Percentiles rank a stretch among this genome's conserved stretches.
phyloP scores from a whole-genome alignment of 2,113 vertebrate species.

The Petroica traversi region DNA sequence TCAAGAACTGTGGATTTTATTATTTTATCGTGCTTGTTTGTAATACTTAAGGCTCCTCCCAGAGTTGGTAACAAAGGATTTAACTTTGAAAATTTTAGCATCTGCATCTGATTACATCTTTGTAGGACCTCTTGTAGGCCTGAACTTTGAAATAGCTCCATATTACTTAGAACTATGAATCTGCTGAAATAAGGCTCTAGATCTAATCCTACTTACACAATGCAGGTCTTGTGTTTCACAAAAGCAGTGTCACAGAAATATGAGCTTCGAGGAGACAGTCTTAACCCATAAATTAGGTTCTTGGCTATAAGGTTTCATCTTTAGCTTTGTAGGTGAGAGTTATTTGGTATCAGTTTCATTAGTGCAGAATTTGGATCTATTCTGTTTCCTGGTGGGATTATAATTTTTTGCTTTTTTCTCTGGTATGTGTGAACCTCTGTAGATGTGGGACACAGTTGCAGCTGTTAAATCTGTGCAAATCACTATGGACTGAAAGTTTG shows the following conservation, averaged over 20 bases:
- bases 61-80: neutral
- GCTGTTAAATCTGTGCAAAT: neutral
- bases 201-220: neutral
- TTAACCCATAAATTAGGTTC: neutral
- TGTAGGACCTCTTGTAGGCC: neutral
- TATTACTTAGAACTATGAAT: neutral
- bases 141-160: constrained; percentile 2
- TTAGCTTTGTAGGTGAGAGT: constrained; percentile 6
- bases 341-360: neutral
- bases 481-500: neutral
- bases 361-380: neutral
- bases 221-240: neutral
- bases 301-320: neutral
- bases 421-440: neutral
- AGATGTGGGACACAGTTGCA: neutral
- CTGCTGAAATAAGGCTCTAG: neutral
- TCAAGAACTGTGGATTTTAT: neutral
- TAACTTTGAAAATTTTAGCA: constrained; percentile 17
- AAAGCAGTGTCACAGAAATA: neutral
- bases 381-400: neutral
- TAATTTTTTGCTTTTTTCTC: neutral
- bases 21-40: constrained; percentile 7
- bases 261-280: neutral
- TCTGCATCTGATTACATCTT: constrained; percentile 28
- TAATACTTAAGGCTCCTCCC: neutral